A percentile compares a stretch with the other conserved stretches of the same genome.
Conservation (phyloP, 1,140 invertebrate genomes). For the Drosophila rufa region DNA sequence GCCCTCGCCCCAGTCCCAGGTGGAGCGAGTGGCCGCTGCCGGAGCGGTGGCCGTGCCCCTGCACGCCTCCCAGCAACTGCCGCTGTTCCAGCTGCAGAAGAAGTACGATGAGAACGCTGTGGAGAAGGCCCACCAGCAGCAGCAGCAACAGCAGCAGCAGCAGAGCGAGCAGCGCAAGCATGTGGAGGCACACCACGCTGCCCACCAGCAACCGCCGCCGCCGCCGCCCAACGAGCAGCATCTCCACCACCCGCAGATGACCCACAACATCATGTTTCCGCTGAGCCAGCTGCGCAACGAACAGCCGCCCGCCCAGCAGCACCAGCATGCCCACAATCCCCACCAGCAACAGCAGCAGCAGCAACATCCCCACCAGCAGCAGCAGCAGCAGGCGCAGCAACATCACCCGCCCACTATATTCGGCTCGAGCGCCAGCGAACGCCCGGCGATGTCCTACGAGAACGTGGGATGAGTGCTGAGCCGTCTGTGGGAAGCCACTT, state of each 20-base stretch:
- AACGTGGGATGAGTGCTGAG: slow-evolving; percentile 84
- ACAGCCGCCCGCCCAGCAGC: slow-evolving; percentile 64
- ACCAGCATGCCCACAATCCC: slow-evolving; percentile 73
- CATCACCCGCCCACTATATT: slow-evolving; percentile 58
- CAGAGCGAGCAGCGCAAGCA: slow-evolving; percentile 75
- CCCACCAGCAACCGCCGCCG: slow-evolving; percentile 80
- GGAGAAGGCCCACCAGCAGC: slow-evolving; percentile 71
- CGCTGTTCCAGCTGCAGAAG: slow-evolving; percentile 78
- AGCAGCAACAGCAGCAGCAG: slow-evolving; percentile 49
- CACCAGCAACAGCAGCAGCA: slow-evolving; percentile 71
- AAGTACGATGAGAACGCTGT: slow-evolving; percentile 76
- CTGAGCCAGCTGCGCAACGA: slow-evolving; percentile 75
- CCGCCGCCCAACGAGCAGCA: slow-evolving; percentile 79
- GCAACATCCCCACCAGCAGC: slow-evolving; percentile 66
- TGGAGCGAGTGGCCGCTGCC: slow-evolving; percentile 57
- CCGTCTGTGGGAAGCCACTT: slow-evolving; percentile 84
- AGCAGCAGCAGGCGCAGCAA: slow-evolving; percentile 67
- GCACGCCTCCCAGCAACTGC: slow-evolving; percentile 73
- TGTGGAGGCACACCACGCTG: slow-evolving; percentile 69
- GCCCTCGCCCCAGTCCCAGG: slow-evolving; percentile 75
- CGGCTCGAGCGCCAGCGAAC: slow-evolving; percentile 63
- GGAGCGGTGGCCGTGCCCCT: slow-evolving; percentile 63
- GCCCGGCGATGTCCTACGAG: slow-evolving; percentile 80
- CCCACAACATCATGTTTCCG: slow-evolving; percentile 83
- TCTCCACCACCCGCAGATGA: slow-evolving; percentile 80